A percentile compares a stretch with the other conserved stretches of the same genome.
phyloP scores from a whole-genome alignment of 2,888 invertebrate species.

The Caenorhabditis virilis region DNA sequence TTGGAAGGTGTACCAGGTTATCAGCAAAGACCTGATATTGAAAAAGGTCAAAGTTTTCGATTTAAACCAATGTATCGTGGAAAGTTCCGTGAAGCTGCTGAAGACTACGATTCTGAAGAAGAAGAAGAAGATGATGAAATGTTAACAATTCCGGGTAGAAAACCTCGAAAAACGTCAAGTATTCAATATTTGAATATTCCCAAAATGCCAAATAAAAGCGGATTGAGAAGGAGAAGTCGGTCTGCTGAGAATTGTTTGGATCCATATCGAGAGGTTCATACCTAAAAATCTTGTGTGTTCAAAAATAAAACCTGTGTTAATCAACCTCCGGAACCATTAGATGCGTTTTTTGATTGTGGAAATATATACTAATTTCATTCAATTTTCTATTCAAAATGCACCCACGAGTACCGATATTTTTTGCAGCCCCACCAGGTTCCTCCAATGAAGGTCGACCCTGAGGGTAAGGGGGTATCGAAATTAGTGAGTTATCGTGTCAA shows the following conservation, averaged over 20 bases:
- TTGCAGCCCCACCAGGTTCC: constrained; percentile 51
- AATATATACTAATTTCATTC: not conserved
- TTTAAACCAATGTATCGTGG: constrained; percentile 66
- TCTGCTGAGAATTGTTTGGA: constrained; percentile 32
- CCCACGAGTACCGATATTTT: not conserved
- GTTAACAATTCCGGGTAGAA: not conserved
- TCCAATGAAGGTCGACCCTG: constrained; percentile 43
- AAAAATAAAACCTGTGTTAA: not conserved
- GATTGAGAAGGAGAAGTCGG: constrained; percentile 26
- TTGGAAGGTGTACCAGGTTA: constrained; percentile 53
- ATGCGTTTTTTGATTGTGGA: not conserved
- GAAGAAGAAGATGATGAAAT: constrained; percentile 14
- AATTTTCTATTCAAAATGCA: not conserved
- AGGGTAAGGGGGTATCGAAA: constrained; percentile 47
- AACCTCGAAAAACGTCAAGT: constrained; percentile 17
- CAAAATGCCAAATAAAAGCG: constrained; percentile 10
- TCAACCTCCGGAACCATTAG: not conserved
- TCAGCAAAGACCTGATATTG: constrained; percentile 35
- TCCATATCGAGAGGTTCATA: constrained; percentile 37
- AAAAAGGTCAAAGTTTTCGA: constrained; percentile 61
- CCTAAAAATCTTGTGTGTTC: not conserved
- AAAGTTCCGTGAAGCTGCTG: constrained; percentile 33
- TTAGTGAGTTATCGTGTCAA: constrained; percentile 47
- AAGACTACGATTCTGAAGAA: constrained; percentile 22
- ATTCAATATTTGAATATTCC: constrained; percentile 25